Evolutionary conservation across 2,888 invertebrate species (phyloP), one percentile per base, ranked within the genome.

Genomic region (Carpatolechia fugitivella): DNA sequence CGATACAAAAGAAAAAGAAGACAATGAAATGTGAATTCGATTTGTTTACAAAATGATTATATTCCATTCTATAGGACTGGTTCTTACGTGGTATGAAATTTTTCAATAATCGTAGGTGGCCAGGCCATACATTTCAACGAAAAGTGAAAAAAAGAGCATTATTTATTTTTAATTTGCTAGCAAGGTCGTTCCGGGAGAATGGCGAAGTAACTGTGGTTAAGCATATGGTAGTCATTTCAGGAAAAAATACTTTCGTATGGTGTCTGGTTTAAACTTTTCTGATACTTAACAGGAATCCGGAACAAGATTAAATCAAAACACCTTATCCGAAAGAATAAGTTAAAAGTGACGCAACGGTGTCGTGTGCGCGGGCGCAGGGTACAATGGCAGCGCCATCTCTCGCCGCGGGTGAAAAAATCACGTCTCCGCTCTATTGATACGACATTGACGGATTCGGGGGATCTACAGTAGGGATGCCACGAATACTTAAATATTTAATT

Each of bases 381-480:
- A 65, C 64, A 63, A 64, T 64, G 59, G 61, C 63, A 58, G 55
- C 57, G 60, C 58, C 60, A 60, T 56, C 60, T 60, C 60, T 59
- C 63, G 61, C 61, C 59, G 59, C 56, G 58, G 63, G 65, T 71
- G 70, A 74, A 77, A 85, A 86, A 85, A 77, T 77, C 80, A 72
- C 77, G 68, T 70, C 73, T 70, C 69, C 70, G 74, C 74, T 77
- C 80, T 85, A 86, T 87, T 76, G 87, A 88, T 85, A 78, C 84
- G 87, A 87, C 88, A 82, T 81, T 87, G 88, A 88, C 86, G 85
- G 82, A 88, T 85, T 84, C 78, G 73, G 81, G 67, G 66, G 67
- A 69, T 59, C 63, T 58, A 56, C 20, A 11, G 1, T 71, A 85
- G 83, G 87, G 77, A 56, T 83, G 71, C 1, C 71, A 20, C 40